Conservation (phyloP, 2,797 vertebrate genomes). For the Adrianichthys oophorus region DNA sequence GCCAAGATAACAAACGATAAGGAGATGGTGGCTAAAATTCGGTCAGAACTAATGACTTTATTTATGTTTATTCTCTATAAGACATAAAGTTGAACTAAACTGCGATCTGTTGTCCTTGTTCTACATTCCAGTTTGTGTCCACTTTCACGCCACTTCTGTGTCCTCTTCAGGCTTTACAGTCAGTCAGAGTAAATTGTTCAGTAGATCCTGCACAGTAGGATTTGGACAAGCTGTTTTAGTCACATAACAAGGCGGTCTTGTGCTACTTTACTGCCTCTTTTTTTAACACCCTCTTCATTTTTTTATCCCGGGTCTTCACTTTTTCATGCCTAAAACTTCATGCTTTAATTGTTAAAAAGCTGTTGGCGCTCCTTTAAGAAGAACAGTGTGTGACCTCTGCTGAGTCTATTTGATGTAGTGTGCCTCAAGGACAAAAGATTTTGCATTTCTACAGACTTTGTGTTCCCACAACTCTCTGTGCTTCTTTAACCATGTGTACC, state of each 20-base stretch:
- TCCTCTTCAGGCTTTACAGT: conserved; percentile 24
- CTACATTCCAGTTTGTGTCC: conserved; percentile 12
- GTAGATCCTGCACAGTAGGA: conserved; percentile 39
- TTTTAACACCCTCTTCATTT: background rate
- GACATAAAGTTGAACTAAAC: background rate
- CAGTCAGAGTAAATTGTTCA: conserved; percentile 23
- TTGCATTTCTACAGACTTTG: conserved; percentile 4
- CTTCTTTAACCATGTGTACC: conserved; percentile 1
- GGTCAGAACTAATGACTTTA: conserved; percentile 26
- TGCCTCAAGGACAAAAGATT: conserved; percentile 24
- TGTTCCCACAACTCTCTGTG: background rate
- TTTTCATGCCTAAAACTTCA: conserved; percentile 10
- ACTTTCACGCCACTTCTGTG: conserved; percentile 31
- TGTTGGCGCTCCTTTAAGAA: conserved; percentile 22
- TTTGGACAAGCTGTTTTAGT: conserved; percentile 38
- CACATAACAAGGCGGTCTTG: conserved; percentile 35
- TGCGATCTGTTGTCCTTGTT: conserved; percentile 10
- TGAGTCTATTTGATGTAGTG: background rate
- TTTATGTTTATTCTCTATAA: no score
- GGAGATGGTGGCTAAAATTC: conserved; percentile 22
- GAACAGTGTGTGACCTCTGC: conserved; percentile 22
- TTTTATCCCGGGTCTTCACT: background rate
- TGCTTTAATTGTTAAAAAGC: conserved; percentile 41
- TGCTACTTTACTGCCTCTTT: conserved; percentile 23
- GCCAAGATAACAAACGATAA: conserved; percentile 57